phyloP scores from a whole-genome alignment of 1,140 invertebrate species.

The Apis cerana region DNA sequence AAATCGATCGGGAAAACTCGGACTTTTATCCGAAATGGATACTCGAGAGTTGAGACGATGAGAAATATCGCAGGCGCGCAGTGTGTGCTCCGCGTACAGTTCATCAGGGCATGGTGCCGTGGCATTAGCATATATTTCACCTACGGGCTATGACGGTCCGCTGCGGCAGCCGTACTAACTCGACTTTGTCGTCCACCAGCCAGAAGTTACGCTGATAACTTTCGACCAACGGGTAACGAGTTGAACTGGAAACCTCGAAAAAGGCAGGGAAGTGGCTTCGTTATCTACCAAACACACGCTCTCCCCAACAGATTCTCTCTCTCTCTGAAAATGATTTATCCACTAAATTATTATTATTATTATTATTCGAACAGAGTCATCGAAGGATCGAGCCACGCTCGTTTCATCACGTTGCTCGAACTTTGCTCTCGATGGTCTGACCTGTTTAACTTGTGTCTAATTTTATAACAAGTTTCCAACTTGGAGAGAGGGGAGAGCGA shows the following conservation, averaged over 20 bases:
- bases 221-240: constrained; percentile 27
- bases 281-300: constrained; percentile 10
- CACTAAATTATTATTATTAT: too few relatives aligned
- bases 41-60: not conserved
- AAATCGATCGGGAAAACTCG: not conserved
- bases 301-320: too few relatives aligned
- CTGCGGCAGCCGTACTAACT: constrained; percentile 17
- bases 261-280: not conserved
- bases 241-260: constrained; percentile 18
- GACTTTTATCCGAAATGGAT: constrained; percentile 14
- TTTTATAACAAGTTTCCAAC: too few relatives aligned
- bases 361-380: not conserved
- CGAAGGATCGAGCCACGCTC: too few relatives aligned
- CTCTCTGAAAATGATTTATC: not conserved
- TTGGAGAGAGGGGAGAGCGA: too few relatives aligned
- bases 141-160: constrained; percentile 19
- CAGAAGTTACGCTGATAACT: constrained; percentile 47
- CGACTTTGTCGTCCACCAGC: constrained; percentile 32
- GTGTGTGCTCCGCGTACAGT: constrained; percentile 2
- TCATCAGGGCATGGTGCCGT: constrained; percentile 38
- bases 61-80: not conserved
- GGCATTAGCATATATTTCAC: constrained; percentile 52
- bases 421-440: too few relatives aligned
- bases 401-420: too few relatives aligned
- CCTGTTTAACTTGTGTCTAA: too few relatives aligned